Base-by-base conservation (phyloP, 1,140 invertebrate species). In the Saccostrea glomerata region DNA sequence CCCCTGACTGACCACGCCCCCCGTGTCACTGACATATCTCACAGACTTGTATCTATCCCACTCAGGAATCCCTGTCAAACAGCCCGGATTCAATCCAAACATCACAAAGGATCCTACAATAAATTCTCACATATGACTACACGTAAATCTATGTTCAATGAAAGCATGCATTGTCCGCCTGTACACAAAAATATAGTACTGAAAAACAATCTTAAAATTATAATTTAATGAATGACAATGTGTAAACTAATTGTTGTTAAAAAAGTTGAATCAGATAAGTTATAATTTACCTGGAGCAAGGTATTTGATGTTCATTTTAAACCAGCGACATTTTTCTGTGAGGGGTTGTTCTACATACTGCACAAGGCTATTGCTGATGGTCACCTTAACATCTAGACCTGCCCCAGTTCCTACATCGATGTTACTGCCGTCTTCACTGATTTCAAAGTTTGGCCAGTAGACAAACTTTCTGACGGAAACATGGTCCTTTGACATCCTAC, bases 311-410 rank as follows among this genome's bases (percentile, higher is more conserved):
- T 73, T 73, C 63, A 86, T 86, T 77, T 77, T 86, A 40, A 86
- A 86, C 85, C 85, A 86, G 63, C 63, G 36, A 56, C 85, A 86
- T 86, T 86, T 86, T 77, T 85, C 84, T 25, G 84, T 54, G 6
- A 85, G 47, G 7, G 84, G 84, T 47, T 85, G 84, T 23, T 56
- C 84, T 12, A 85, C 58, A 85, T 56, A 85, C 36, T 85, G 84
- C 4, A 85, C 84, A 2, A 85, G 84, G 47, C 84, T 85, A 60
- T 85, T 85, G 7, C 30, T 54, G 55, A 85, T 30, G 12, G 84
- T 85, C 1, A 85, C 84, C 56, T 85, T 54, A n/a, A 85, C 84
- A 23, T 85, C 84, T 15, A 85, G 56, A 11, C 84, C 84, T 15
- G 84, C 84, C 23, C 56, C 84, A 23, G 84, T 60, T n/a, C 84